These are phyloP conservation scores for Poicephalus gulielmi DNA, from an alignment of 2,113 vertebrate genomes.

Conservation along the genomic window DNA sequence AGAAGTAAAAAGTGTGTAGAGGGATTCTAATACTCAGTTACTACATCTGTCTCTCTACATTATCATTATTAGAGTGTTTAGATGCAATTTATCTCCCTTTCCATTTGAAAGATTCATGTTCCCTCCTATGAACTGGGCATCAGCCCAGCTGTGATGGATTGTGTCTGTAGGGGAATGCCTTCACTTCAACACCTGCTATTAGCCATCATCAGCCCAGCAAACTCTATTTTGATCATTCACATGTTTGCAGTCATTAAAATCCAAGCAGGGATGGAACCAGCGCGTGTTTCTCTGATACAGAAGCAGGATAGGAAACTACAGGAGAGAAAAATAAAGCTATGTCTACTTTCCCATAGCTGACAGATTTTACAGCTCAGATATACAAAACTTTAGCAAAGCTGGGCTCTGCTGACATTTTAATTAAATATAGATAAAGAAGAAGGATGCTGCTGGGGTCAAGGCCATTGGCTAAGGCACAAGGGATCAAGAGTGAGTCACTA, in stretches of 20 bases:
- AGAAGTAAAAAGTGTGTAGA: not conserved
- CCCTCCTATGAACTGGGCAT: conserved; percentile 20
- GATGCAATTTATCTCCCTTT: conserved; percentile 48
- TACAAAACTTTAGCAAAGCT: not conserved
- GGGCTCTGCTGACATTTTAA: conserved; percentile 13
- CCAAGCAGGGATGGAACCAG: not conserved
- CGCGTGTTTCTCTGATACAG: not conserved
- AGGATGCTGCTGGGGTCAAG: not conserved
- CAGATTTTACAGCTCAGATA: not conserved
- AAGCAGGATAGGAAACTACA: not conserved
- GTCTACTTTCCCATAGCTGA: not conserved
- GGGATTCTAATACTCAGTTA: not conserved
- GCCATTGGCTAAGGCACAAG: not conserved
- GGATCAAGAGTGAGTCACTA: not conserved
- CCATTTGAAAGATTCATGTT: conserved; percentile 23
- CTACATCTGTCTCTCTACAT: conserved; percentile 55
- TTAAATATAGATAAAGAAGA: not conserved
- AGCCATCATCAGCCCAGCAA: conserved; percentile 44
- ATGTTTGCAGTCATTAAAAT: not conserved
- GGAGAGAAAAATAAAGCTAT: not conserved
- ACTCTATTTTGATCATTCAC: not conserved
- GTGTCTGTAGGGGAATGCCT: not conserved
- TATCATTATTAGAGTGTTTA: conserved; percentile 58
- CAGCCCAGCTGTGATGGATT: not conserved
- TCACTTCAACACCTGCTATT: conserved; percentile 29